Conservation (phyloP, 2,113 vertebrate species). For the Stigmatopora nigra region DNA sequence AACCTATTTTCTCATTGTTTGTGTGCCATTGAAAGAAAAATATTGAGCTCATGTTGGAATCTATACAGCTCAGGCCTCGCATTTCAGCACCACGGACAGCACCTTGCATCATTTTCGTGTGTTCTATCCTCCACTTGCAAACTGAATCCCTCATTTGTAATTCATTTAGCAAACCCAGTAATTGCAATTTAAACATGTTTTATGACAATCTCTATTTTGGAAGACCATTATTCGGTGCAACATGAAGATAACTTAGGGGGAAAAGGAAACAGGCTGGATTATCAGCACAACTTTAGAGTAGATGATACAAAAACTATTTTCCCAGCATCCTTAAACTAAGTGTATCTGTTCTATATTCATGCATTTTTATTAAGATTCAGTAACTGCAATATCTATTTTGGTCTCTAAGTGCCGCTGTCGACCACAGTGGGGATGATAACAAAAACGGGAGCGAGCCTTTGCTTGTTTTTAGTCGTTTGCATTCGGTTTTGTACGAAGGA, state of each 20-base stretch:
- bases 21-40: too few relatives aligned
- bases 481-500: background rate
- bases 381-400: constrained; percentile 58
- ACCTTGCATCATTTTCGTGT: background rate
- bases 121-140: background rate
- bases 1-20: background rate
- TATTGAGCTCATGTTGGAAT: background rate
- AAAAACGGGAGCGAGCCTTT: background rate
- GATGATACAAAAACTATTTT: background rate
- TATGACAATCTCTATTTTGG: background rate
- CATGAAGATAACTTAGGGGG: too few relatives aligned
- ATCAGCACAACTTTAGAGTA: constrained; percentile 32
- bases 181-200: background rate
- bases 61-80: background rate
- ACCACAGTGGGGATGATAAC: constrained; percentile 40
- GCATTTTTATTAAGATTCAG: background rate
- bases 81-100: constrained; percentile 22
- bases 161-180: background rate
- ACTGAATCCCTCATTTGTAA: too few relatives aligned
- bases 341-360: background rate
- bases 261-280: constrained; percentile 7
- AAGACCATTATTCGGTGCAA: background rate
- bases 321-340: background rate
- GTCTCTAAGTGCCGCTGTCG: constrained; percentile 78
- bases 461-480: constrained; percentile 4